Evolutionary conservation across 2,888 invertebrate species (phyloP).

Genomic region (Meteorus colon): DNA sequence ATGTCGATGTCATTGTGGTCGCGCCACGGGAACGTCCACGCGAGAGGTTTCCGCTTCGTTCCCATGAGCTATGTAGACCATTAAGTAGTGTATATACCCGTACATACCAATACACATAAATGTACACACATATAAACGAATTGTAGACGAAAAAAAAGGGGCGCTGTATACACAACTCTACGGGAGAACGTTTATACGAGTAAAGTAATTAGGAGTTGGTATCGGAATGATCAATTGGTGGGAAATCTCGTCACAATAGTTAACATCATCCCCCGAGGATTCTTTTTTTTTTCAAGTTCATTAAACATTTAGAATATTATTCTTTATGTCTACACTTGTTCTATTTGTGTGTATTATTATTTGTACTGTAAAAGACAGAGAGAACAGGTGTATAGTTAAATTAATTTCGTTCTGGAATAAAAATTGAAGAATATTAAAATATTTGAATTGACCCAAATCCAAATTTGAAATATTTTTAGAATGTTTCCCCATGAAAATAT

Average conservation of each 20-base stretch:
- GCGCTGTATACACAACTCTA: slow-evolving; percentile 51
- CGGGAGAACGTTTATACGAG: slow-evolving; percentile 57
- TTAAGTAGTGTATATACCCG: not conserved
- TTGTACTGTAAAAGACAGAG: too few relatives aligned
- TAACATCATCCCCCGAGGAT: not conserved
- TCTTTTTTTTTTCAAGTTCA: not conserved
- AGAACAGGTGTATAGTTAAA: too few relatives aligned
- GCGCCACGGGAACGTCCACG: slow-evolving; percentile 54
- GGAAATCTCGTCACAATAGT: slow-evolving; percentile 51
- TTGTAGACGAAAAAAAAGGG: slow-evolving; percentile 9
- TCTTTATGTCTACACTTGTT: not conserved
- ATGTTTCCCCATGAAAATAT: too few relatives aligned
- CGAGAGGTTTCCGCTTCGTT: slow-evolving; percentile 51
- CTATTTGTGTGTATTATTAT: too few relatives aligned
- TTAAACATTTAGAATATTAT: not conserved
- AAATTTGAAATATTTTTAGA: too few relatives aligned
- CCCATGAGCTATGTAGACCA: slow-evolving; percentile 58
- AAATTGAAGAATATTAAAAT: too few relatives aligned
- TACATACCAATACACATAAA: not conserved
- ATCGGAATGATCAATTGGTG: slow-evolving; percentile 70
- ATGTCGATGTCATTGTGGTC: slow-evolving; percentile 59
- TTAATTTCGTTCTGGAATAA: too few relatives aligned
- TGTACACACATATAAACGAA: not conserved
- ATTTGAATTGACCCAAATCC: too few relatives aligned
- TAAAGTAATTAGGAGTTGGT: slow-evolving; percentile 68